Conservation (phyloP, 2,113 vertebrate genomes). For the Jacana jacana region DNA sequence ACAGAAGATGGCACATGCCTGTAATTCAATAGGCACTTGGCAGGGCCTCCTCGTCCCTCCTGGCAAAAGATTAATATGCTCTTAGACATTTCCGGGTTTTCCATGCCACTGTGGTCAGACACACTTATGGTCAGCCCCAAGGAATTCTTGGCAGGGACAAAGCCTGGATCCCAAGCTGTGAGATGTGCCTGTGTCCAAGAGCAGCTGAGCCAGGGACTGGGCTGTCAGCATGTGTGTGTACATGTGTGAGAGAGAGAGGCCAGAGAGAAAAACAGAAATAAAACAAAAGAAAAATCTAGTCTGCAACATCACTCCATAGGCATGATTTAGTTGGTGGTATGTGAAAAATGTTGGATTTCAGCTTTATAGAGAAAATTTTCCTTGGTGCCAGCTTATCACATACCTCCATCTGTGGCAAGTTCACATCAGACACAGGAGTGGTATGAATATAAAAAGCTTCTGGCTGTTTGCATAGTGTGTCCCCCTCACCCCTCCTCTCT, state of each 20-base stretch:
- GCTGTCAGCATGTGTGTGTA: not conserved
- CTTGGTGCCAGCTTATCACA: not conserved
- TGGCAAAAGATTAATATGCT: not conserved
- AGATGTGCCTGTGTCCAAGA: not conserved
- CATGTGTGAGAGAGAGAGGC: not conserved
- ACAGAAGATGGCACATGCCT: not conserved
- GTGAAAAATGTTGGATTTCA: not conserved
- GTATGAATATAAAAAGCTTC: not conserved
- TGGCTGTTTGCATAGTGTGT: not conserved
- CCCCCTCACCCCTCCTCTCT: not conserved
- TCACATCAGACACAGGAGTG: not conserved
- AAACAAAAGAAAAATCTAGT: not conserved
- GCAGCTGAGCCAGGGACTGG: not conserved
- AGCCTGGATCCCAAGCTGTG: not conserved
- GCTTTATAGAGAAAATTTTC: not conserved
- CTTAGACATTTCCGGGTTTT: not conserved
- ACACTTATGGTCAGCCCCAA: not conserved
- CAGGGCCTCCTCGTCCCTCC: not conserved
- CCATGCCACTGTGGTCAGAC: not conserved
- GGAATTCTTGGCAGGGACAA: slow-evolving; percentile 38
- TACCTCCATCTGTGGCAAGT: not conserved
- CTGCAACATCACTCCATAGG: not conserved
- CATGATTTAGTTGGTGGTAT: not conserved
- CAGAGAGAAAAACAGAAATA: too few species aligned
- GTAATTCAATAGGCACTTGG: not conserved